phyloP scores from a whole-genome alignment of 2,113 vertebrate genomes.

The Otolemur garnettii region DNA sequence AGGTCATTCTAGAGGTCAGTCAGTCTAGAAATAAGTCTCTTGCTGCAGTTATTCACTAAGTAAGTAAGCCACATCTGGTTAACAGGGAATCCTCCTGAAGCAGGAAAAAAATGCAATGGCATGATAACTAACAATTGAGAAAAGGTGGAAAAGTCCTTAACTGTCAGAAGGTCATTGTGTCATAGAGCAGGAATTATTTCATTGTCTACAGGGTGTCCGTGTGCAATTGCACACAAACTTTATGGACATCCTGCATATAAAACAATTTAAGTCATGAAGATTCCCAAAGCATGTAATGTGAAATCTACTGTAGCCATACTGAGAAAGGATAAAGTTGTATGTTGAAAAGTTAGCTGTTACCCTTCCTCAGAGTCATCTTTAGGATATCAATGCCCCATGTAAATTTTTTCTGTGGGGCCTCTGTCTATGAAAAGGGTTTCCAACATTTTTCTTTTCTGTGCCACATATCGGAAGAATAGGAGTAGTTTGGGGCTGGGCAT shows the following conservation, averaged over 20 bases:
- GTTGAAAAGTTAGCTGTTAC: neutral
- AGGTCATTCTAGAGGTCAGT: neutral
- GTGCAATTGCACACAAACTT: too few relatives aligned
- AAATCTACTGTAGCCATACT: neutral
- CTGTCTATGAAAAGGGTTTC: neutral
- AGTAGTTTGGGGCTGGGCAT: too few relatives aligned
- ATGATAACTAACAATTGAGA: neutral
- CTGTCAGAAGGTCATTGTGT: neutral
- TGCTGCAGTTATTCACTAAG: neutral
- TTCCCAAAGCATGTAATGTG: neutral
- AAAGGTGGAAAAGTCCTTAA: neutral
- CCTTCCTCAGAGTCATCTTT: neutral
- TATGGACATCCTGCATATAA: neutral
- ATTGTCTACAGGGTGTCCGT: neutral
- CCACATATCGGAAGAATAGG: too few relatives aligned
- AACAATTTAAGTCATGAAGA: constrained; percentile 35
- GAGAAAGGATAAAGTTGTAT: neutral
- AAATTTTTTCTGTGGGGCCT: neutral
- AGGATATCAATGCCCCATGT: neutral
- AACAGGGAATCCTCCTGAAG: constrained; percentile 36
- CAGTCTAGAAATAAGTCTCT: constrained; percentile 59
- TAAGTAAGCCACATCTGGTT: neutral
- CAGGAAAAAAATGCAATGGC: neutral
- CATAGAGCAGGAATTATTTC: neutral
- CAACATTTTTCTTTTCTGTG: too few relatives aligned